Conservation (phyloP, 2,888 invertebrate genomes). For the Xestia rhomboidea region DNA sequence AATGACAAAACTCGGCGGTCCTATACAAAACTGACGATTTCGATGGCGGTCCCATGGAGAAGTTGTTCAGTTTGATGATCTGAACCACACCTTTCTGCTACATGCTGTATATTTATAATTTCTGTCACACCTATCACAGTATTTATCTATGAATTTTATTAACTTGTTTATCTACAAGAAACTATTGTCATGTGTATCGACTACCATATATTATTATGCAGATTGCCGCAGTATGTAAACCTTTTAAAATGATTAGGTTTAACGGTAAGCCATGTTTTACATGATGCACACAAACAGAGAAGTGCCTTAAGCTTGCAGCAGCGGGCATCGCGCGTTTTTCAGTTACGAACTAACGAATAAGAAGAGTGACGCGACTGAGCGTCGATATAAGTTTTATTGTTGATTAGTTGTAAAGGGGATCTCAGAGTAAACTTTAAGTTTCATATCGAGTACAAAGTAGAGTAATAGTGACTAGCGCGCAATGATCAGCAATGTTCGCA, state of each 20-base stretch:
- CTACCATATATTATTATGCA: not conserved
- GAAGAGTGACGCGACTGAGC: constrained; percentile 9
- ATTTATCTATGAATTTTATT: constrained; percentile 6
- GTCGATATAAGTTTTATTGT: constrained; percentile 60
- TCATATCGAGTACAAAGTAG: constrained; percentile 75
- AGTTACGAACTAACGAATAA: not conserved
- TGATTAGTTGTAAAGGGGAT: constrained; percentile 75
- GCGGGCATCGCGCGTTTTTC: constrained; percentile 8
- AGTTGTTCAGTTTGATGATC: not conserved
- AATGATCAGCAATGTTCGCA: constrained; percentile 27
- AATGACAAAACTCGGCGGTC: not conserved
- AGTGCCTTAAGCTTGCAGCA: constrained; percentile 30
- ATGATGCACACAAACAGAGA: not conserved
- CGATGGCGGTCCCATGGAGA: not conserved
- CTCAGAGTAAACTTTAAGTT: constrained; percentile 74
- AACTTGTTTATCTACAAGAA: constrained; percentile 12
- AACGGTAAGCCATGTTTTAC: not conserved
- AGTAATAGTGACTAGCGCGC: constrained; percentile 40
- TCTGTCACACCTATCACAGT: not conserved
- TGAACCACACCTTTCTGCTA: not conserved
- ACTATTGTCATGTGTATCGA: not conserved
- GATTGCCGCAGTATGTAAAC: not conserved
- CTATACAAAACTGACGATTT: not conserved
- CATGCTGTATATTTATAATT: not conserved
- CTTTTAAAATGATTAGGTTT: not conserved